phyloP scores from a whole-genome alignment of 2,888 invertebrate genomes.

The Sclerodermus sp. region DNA sequence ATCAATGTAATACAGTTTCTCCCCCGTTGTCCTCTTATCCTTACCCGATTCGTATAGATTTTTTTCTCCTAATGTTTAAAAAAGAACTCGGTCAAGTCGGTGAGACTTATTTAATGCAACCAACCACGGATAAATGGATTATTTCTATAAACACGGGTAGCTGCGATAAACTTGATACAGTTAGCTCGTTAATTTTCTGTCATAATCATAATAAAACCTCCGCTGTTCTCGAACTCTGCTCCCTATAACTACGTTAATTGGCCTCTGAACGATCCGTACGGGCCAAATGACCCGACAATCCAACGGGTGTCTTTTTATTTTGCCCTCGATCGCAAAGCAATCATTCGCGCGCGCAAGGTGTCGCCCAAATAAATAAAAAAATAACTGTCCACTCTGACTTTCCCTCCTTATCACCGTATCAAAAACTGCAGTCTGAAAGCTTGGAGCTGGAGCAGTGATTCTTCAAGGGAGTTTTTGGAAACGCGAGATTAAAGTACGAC shows the following conservation, averaged over 20 bases:
- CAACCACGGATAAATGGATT: constrained; percentile 11
- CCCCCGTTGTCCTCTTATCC: too few species aligned
- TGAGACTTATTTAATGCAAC: not conserved
- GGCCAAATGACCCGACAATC: constrained; percentile 19
- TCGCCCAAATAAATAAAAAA: too few species aligned
- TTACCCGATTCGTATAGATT: too few species aligned
- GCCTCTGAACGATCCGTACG: constrained; percentile 25
- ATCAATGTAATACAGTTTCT: too few species aligned
- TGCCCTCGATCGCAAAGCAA: not conserved
- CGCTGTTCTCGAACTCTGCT: constrained; percentile 28
- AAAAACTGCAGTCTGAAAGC: too few species aligned
- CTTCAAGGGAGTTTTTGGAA: too few species aligned
- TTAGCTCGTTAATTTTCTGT: constrained; percentile 32
- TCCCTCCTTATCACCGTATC: too few species aligned
- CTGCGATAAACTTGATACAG: constrained; percentile 28
- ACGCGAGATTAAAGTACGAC: too few species aligned
- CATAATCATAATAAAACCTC: constrained; percentile 35
- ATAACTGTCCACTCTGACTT: too few species aligned
- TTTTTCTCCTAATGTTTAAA: too few species aligned
- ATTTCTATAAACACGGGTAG: constrained; percentile 16
- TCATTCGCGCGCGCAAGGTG: not conserved
- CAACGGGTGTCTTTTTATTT: constrained; percentile 29
- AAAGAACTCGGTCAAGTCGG: too few species aligned
- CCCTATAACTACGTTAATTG: constrained; percentile 34
- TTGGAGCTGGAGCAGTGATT: too few species aligned